These are phyloP conservation scores for Crypturellus undulatus DNA, from an alignment of 2,113 vertebrate species.

Conservation along the genomic window DNA sequence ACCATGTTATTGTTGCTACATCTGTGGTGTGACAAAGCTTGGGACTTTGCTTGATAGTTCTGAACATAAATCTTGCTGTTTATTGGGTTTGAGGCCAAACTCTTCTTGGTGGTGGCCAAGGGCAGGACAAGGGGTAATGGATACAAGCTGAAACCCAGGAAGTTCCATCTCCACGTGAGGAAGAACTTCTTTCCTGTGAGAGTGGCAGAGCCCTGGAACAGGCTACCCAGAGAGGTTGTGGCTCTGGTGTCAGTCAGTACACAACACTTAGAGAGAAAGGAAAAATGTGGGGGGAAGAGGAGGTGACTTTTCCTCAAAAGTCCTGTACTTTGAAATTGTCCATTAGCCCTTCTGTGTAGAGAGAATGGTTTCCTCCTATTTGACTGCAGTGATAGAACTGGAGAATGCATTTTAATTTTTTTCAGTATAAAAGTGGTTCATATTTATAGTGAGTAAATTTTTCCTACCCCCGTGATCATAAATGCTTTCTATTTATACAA, in stretches of 20 bases:
- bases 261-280: not conserved
- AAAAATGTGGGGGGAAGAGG: too few species aligned
- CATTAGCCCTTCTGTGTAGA: not conserved
- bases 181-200: too few species aligned
- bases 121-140: too few species aligned
- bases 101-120: too few species aligned
- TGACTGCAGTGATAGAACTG: not conserved
- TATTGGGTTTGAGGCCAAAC: too few species aligned
- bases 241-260: not conserved
- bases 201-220: too few species aligned
- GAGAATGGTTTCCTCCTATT: not conserved
- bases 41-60: not conserved
- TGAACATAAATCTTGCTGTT: not conserved
- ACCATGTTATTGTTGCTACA: not conserved
- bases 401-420: not conserved
- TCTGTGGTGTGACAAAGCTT: not conserved
- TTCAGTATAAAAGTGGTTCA: not conserved
- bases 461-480: not conserved
- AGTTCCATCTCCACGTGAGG: too few species aligned
- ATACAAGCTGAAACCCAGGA: too few species aligned
- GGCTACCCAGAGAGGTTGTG: too few species aligned
- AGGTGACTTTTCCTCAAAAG: not conserved
- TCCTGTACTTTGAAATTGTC: not conserved
- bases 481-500: not conserved
- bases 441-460: not conserved